These are phyloP conservation scores for Donacobius atricapilla DNA, from an alignment of 2,113 vertebrate genomes.

Conservation along the genomic window DNA sequence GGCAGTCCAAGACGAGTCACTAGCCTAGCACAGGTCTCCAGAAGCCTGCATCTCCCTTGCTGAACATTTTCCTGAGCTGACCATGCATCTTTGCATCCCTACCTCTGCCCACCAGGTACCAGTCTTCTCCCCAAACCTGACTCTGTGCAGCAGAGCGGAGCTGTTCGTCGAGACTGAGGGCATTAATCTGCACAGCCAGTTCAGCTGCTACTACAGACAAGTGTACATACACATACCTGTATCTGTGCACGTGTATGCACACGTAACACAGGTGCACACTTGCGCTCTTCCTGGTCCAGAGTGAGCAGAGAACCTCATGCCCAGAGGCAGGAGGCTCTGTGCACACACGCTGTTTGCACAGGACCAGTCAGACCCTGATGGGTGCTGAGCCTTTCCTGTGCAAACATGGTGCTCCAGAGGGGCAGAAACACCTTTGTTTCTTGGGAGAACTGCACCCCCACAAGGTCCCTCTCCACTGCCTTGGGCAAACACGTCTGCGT, in stretches of 20 bases:
- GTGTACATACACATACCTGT: accelerated
- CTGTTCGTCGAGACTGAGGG: background rate
- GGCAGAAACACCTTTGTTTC: accelerated
- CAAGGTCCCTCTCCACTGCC: background rate
- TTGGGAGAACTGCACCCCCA: background rate
- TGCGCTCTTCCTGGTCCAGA: accelerated
- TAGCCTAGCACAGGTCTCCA: background rate
- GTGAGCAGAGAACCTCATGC: background rate
- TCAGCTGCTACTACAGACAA: background rate
- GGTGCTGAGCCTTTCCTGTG: accelerated
- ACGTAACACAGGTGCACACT: accelerated
- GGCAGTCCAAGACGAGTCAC: background rate
- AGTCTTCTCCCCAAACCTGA: background rate
- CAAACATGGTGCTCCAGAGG: accelerated
- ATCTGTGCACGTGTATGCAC: background rate
- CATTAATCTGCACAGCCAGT: accelerated
- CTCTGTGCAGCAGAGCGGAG: background rate
- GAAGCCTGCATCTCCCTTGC: accelerated
- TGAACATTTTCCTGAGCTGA: background rate
- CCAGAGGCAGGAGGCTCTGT: background rate
- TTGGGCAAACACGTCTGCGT: background rate
- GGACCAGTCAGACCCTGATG: accelerated
- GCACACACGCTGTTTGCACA: accelerated
- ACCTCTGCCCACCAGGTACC: background rate
- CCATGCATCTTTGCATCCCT: background rate